Base-by-base conservation (phyloP, 2,113 vertebrate genomes). In the Acrocephalus arundinaceus region DNA sequence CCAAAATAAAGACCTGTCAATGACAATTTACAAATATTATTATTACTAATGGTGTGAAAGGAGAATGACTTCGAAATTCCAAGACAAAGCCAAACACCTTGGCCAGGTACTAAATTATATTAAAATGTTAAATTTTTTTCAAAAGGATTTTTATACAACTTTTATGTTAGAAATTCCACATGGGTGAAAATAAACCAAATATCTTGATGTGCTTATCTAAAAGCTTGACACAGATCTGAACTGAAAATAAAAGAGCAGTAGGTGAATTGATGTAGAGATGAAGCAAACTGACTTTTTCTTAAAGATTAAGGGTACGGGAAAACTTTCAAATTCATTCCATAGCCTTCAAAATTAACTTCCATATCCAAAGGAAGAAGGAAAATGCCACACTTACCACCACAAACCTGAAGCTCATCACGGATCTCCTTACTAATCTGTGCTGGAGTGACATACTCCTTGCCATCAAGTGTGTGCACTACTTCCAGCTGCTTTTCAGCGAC, bases 361-460 rank as follows among this genome's bases (percentile, higher is more conserved):
- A 73, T 67, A 75, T 66, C 46, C 63, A 84, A 35, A 90, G 39
- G 33, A 83, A 93, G 65, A 88, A 86, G 48, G 54, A 24, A 96
- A 93, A 72, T 5, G 28, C 17, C 66, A 88, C 59, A 97, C 98
- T 96, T 89, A 99, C 99, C 99, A 95, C 99, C 98, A 75, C 98
- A 97, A 62, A 99, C 97, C 11, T 98, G 98, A n/a, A 99, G 98
- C 43, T 99, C 99, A 96, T 99, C 99, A 5, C 94, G 98, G 92
- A 99, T 99, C 97, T 99, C 99, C 85, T 95, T 98, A 95, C 82
- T 98, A 93, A 99, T 99, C 83, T 99, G 99, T 9, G 98, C 97
- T 28, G 99, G 99, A 77, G 99, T 99, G 93, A 99, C 97, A 95
- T 99, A 99, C 87, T 99, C 99, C 84, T 99, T 99, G 11, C 99